Percentiles rank a stretch among this genome's conserved stretches.
phyloP scores from a whole-genome alignment of 2,797 vertebrate species.

The Macrochelys suwanniensis region DNA sequence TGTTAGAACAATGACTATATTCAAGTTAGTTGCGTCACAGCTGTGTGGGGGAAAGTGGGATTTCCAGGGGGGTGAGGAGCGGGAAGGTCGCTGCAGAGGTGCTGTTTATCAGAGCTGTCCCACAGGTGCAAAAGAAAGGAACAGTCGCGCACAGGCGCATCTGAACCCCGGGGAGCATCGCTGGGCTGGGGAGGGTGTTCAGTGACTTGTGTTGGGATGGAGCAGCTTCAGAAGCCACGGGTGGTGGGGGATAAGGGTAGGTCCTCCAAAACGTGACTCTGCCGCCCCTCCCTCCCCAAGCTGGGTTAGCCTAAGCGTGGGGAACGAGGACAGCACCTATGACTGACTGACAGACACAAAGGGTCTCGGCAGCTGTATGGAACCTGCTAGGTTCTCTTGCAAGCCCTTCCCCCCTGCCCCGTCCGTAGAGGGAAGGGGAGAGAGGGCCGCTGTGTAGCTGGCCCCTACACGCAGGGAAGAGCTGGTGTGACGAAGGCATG shows the following conservation, averaged over 20 bases:
- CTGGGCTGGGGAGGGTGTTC: neutral
- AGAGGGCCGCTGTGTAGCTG: neutral
- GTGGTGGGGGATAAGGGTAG: neutral
- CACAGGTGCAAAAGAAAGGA: neutral
- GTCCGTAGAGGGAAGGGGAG: fast-evolving
- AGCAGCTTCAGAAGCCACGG: neutral
- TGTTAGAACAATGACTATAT: slow-evolving; percentile 2
- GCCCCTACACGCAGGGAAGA: neutral
- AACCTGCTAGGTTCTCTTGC: fast-evolving
- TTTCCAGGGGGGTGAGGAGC: neutral
- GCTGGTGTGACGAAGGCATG: fast-evolving
- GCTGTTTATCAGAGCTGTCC: neutral
- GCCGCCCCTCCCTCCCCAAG: neutral
- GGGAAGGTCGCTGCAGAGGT: neutral
- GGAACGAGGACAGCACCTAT: fast-evolving
- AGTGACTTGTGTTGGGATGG: neutral
- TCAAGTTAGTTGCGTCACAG: neutral
- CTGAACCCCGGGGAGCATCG: neutral
- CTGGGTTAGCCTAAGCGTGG: fast-evolving
- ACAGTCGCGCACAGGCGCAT: neutral
- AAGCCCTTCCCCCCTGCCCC: fast-evolving
- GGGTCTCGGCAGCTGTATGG: fast-evolving
- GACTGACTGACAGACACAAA: fast-evolving
- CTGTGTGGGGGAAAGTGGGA: neutral
- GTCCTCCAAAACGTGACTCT: neutral